Evolutionary conservation across 2,113 vertebrate species (phyloP), one percentile per base, ranked within the genome.

Genomic region (Menidia beryllina): DNA sequence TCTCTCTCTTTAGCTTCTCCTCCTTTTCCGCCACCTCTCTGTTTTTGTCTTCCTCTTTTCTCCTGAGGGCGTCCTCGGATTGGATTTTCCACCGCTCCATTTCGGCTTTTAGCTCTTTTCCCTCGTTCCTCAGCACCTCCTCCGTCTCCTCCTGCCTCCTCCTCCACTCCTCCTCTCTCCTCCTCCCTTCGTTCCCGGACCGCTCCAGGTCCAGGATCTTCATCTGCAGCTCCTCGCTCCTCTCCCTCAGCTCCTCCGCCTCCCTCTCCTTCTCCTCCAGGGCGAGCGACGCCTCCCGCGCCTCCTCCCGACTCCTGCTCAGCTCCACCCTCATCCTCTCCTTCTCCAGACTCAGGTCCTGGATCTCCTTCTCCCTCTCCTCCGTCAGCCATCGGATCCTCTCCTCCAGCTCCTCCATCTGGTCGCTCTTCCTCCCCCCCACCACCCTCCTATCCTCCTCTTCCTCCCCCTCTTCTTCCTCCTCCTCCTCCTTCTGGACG

Each of bases 361-460:
- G 92, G 62, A 93, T 75, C 61, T 94, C 92, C 45, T 57, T 79
- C 27, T 94, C 91, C 49, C 89, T 90, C 17, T 93, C 92, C 67
- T 93, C 92, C 0, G 87, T 91, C 69, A 93, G 68, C 86, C 88
- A 90, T 3, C 34, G 68, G 71, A 92, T 92, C 80, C 86, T 89
- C 65, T 93, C 92, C 48, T 93, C 90, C 0, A 93, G 73, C 2
- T 93, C 92, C 0, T 86, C 79, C 0, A 86, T 77, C n/a, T n/a
- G n/a, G 4, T 92, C 75, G 0, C 65, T 84, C 66, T 53, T 88
- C 21, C 74, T 74, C 0, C 80, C 85, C 0, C 36, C 58, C 0
- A 11, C 58, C 0, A 11, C 34, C 20, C 68, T 80, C 69, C 62
- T 72, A 50, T 89, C 77, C 19, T 91, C 91, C 2, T 92, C 91